Percentiles rank a stretch among this genome's conserved stretches.
Evolutionary conservation across 2,113 vertebrate species (phyloP).

Genomic region (Onychostruthus taczanowskii): DNA sequence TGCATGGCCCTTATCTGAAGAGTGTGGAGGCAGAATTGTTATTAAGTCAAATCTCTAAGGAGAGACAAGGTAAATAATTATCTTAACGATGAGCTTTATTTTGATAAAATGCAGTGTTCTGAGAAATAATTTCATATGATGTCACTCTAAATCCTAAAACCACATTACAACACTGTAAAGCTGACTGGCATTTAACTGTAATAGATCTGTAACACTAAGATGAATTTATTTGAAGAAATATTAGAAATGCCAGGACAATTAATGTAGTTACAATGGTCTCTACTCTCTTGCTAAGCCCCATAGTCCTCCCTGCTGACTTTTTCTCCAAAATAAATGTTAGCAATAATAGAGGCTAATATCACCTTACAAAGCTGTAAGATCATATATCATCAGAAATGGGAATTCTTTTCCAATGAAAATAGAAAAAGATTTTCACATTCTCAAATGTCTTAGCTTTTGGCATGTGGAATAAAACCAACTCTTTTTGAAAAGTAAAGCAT

Average conservation of each 20-base stretch:
- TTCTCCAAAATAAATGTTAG: conserved; percentile 24
- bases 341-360: neutral
- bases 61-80: neutral
- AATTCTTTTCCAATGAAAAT: conserved; percentile 27
- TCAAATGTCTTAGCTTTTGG: conserved; percentile 27
- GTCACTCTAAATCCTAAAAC: neutral
- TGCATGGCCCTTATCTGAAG: neutral
- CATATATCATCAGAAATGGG: neutral
- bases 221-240: conserved; percentile 15
- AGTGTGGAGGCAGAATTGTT: neutral
- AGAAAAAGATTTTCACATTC: neutral
- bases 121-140: neutral
- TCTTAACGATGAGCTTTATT: neutral
- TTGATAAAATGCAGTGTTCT: neutral
- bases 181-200: neutral
- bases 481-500: neutral
- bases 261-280: conserved; percentile 2
- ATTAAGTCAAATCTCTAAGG: neutral
- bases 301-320: neutral
- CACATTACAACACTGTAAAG: neutral
- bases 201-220: neutral
- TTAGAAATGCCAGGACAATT: conserved; percentile 6
- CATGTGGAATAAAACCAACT: neutral
- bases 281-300: neutral
- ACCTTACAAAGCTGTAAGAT: conserved; percentile 25